Evolutionary conservation across 2,113 vertebrate genomes (phyloP), one percentile per base, ranked within the genome.

Genomic region (Gnathonemus longibarbis): DNA sequence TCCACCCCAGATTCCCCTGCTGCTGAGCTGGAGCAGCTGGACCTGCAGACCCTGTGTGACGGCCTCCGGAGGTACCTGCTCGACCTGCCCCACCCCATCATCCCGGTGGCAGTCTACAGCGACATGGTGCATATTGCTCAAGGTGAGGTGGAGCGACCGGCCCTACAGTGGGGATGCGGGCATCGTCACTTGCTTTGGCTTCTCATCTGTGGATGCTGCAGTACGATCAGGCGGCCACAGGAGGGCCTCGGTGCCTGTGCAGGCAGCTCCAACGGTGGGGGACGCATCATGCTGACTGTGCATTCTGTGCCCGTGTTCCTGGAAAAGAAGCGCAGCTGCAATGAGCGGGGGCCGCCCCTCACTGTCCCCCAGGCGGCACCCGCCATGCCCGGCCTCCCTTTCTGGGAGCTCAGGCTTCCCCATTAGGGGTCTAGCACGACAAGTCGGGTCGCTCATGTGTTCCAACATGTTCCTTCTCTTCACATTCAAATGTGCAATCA

Each of bases 21-120:
- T 0, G 27, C 96, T 91, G 98, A 99, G 90, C 93, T 98, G 93
- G 98, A 99, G 83, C 95, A 96, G 91, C 91, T 97, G 8, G 98
- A 99, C 80, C 94, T 99, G 19, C 95, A 97, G 0, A 91, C 95
- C 84, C 94, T 99, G 93, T 96, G 97, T 77, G 98, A 99, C 0
- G 95, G 97, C 91, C 95, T 99, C 89, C 97, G 96, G 91, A 94
- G 97, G 90, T 99, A 97, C 96, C 96, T 99, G 89, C 93, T 97
- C 93, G 98, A 99, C 90, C 95, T 99, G 45, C 98, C 98, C n/a
- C 97, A 97, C 94, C 97, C 98, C n/a, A 93, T 99, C 93, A 95
- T 99, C 94, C 98, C 97, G 90, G 90, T 95, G 89, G 93, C 96
- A 42, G 86, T 98, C 93, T 96, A 97, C 88, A 95, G 91, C 94